Base-by-base conservation (phyloP, 2,888 invertebrate genomes). In the Drosophila setosimentum region DNA sequence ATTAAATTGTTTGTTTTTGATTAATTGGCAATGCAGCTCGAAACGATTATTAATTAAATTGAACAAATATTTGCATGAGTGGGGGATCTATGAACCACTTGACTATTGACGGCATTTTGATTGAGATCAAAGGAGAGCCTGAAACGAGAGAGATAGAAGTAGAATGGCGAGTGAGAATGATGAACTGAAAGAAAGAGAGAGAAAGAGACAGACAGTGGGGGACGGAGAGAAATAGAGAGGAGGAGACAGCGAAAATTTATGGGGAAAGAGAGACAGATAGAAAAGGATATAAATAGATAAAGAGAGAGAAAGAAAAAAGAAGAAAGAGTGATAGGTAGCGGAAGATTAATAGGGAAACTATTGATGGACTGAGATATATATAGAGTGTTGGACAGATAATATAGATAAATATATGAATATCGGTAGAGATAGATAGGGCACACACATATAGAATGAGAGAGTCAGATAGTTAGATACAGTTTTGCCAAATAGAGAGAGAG, bases 31-130 rank as follows among this genome's bases (percentile, higher is more conserved):
- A 72, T 74, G 74, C 66, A 54, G 78, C 83, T 72, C 69, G 84
- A 67, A 89, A 55, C 62, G 88, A 76, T 78, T 78, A 83, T 89
- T 84, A 87, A 72, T 78, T 83, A 72, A 62, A 73, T 11, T 58
- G 58, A 64, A 73, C 60, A 69, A 62, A 72, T 61, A 66, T 57
- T 45, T 62, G 51, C 63, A 30, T 65, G 48, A 37, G 61, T 59
- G 61, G 51, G 66, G 72, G 67, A 59, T 53, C 33, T 33, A 24
- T 62, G 13, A n/a, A 48, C 32, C 53, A 68, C 48, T 74, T 62
- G 49, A 50, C 29, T 50, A 27, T 62, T 37, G 63, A 71, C 30
- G 63, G 33, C 48, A 45, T 61, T 61, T 35, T 18, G 18, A 67
- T 30, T 2, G 27, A 54, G 33, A 45, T 61, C 29, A 51, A 51